Evolutionary conservation across 1,140 invertebrate genomes (phyloP), one percentile per base, ranked within the genome.

Genomic region (Ctenoplectra terminalis): DNA sequence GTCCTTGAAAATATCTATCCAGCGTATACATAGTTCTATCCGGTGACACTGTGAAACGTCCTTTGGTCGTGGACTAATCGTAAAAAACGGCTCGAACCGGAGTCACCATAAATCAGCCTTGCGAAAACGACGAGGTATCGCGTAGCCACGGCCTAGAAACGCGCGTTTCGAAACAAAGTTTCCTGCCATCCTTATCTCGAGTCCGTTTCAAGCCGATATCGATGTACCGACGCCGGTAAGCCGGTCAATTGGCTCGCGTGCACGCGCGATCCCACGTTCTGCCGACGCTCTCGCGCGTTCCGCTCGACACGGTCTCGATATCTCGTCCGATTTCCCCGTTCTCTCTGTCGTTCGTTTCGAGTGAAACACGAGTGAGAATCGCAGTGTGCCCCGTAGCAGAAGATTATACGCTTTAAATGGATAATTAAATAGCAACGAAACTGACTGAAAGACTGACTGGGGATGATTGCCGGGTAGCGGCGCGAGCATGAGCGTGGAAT

Each of bases 401-500:
- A 94, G 93, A 94, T 94, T 94, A 94, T 91, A 94, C 89, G 92
- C 87, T 93, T 93, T 94, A 94, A 94, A 94, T 94, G 93, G 93
- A 94, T 94, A 94, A 94, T 94, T 94, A 94, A 94, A 94, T 94
- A 94, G 93, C 92, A 93, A 93, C 92, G 90, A 90, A 94, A 93
- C 93, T 94, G 93, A 94, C 93, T 94, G 92, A 94, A 94, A 94
- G 92, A 92, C 92, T 93, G 93, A 92, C 92, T 91, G 91, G 91
- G 91, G 93, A 94, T 94, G 93, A 94, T 94, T 94, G 92, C 92
- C 81, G 90, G 93, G 92, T 94, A 94, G 92, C 91, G 93, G 92
- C 90, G 92, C 91, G 90, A 93, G 92, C 92, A 92, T 93, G 91
- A 93, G 90, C 91, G 89, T 89, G 88, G 92, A 93, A 93, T 93